Conservation (phyloP, 2,797 vertebrate genomes). For the Thamnophis elegans region DNA sequence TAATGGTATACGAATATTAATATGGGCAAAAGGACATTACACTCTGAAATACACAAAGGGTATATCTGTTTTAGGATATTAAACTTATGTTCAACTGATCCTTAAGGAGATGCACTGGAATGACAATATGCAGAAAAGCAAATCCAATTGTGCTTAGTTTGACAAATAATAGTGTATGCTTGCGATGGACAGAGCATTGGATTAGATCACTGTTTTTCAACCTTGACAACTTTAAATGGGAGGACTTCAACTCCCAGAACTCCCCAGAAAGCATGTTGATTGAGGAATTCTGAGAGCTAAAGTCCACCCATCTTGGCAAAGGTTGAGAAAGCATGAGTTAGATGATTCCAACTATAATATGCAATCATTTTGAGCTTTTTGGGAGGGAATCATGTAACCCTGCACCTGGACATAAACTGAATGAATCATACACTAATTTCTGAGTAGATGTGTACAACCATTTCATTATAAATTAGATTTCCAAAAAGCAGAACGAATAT, state of each 20-base stretch:
- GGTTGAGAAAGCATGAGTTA: not conserved
- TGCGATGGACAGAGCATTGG: not conserved
- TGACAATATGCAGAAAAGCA: not conserved
- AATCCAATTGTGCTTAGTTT: not conserved
- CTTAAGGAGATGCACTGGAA: not conserved
- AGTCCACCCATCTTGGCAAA: not conserved
- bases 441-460: not conserved
- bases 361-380: not conserved
- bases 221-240: not conserved
- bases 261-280: not conserved
- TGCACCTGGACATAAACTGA: not conserved
- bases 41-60: conserved; percentile 25
- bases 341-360: not conserved
- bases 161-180: not conserved
- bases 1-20: conserved; percentile 8
- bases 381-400: not conserved
- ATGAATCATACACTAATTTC: not conserved
- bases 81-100: not conserved
- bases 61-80: not conserved
- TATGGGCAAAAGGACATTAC: conserved; percentile 29
- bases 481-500: not conserved
- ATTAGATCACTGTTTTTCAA: not conserved
- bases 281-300: not conserved
- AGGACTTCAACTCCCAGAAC: not conserved
- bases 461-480: not conserved